Base-by-base conservation (phyloP, 2,888 invertebrate species). In the Deilephila elpenor region DNA sequence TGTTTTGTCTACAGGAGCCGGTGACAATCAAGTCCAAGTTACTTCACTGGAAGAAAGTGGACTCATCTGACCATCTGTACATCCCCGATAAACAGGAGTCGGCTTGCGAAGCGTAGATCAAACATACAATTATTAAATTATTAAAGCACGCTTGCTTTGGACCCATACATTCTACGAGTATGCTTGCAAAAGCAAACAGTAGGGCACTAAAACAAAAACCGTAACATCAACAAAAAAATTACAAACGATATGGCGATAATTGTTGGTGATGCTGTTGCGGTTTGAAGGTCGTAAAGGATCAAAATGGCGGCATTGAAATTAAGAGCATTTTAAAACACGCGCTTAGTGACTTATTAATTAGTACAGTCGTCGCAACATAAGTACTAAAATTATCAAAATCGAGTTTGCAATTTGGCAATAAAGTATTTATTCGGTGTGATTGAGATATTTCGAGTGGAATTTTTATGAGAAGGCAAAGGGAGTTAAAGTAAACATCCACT, bases 61-160 rank as follows among this genome's bases (percentile, higher is more conserved):
- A 88, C 74, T 88, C 93, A 0, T 91, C 93, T 0, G 95, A 95
- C 78, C 93, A 95, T 1, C 90, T 94, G 59, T 94, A 90, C 87
- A 90, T 90, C 75, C 91, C 91, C 0, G 86, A 82, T 29, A 86
- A 86, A 70, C 37, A 17, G 44, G 79, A 85, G 7, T 80, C 82
- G 37, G 86, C 86, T 17, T 82, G 84, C 64, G 80, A 79, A 53
- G 88, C 82, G 51, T 89, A 89, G 75, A 81, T 75, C 29, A 72
- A 89, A 75, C 80, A 74, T 29, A 72, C 62, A 7, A 71, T 74
- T 59, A 72, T 53, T 34, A 72, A 70, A 25, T 29, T 71, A 14
- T 56, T 59, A 75, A 74, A 77, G 76, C 77, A 79, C 75, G 78
- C 79, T 82, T 74, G 70, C 62, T 78, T 73, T 74, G 67, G 74